Evolutionary conservation across 2,888 invertebrate genomes (phyloP).

Genomic region (Leptopilina drosophilae): DNA sequence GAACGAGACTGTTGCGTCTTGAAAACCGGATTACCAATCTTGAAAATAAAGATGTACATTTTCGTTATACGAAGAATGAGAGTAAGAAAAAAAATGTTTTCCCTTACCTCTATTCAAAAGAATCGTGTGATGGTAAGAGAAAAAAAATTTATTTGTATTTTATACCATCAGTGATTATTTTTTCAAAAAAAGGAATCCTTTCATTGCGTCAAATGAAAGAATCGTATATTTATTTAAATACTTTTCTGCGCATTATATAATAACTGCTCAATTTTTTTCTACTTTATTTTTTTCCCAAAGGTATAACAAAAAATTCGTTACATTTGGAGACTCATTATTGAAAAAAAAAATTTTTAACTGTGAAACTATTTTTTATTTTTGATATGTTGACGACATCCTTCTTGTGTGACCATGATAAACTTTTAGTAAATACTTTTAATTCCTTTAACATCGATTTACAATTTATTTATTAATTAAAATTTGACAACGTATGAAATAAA

Average conservation of each 20-base stretch:
- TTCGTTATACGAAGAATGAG: constrained; percentile 12
- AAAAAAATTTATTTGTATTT: constrained; percentile 11
- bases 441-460: too few relatives aligned
- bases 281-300: not conserved
- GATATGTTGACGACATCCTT: too few relatives aligned
- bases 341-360: too few relatives aligned
- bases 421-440: too few relatives aligned
- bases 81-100: constrained; percentile 28
- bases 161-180: not conserved
- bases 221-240: not conserved
- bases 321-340: too few relatives aligned
- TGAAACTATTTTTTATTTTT: too few relatives aligned
- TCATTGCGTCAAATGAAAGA: not conserved
- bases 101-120: not conserved
- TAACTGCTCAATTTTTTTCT: constrained; percentile 16
- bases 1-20: constrained; percentile 67
- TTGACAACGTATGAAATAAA: too few relatives aligned
- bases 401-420: too few relatives aligned
- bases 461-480: too few relatives aligned
- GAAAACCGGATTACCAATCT: constrained; percentile 41
- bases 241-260: not conserved
- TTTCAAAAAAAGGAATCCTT: not conserved
- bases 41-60: constrained; percentile 34
- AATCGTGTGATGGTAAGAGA: not conserved
- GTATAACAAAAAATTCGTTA: too few relatives aligned